These are phyloP conservation scores for Amphimallon solstitiale DNA, from an alignment of 2,888 invertebrate genomes.

Conservation along the genomic window DNA sequence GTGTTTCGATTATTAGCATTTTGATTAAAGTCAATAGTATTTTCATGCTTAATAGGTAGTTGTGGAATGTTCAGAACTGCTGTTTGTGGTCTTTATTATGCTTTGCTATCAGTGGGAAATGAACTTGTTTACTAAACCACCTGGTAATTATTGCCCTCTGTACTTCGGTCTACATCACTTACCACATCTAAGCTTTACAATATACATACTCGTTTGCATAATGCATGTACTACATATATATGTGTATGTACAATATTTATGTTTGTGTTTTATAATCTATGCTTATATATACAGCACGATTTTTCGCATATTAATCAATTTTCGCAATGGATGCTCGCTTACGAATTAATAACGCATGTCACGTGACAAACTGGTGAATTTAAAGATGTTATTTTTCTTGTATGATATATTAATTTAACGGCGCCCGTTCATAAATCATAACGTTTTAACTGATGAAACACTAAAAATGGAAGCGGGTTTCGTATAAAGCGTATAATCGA, in stretches of 20 bases:
- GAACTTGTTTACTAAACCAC: constrained; percentile 14
- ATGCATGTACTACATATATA: no score
- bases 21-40: no score
- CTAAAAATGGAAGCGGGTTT: no score
- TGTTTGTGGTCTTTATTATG: not conserved
- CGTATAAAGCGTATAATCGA: no score
- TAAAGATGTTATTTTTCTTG: constrained; percentile 20
- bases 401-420: constrained; percentile 10
- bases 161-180: no score
- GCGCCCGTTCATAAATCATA: constrained; percentile 21
- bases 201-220: no score
- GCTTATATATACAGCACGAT: not conserved
- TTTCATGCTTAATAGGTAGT: no score
- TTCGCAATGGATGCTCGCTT: constrained; percentile 5
- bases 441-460: not conserved
- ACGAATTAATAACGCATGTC: constrained; percentile 9
- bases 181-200: no score
- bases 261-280: no score
- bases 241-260: no score
- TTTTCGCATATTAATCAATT: constrained; percentile 17
- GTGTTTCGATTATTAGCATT: no score
- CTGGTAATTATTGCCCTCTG: constrained; percentile 14
- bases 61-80: no score
- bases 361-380: not conserved
- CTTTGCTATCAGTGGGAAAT: constrained; percentile 7